Evolutionary conservation across 2,113 vertebrate species (phyloP).

Genomic region (Anhinga anhinga): DNA sequence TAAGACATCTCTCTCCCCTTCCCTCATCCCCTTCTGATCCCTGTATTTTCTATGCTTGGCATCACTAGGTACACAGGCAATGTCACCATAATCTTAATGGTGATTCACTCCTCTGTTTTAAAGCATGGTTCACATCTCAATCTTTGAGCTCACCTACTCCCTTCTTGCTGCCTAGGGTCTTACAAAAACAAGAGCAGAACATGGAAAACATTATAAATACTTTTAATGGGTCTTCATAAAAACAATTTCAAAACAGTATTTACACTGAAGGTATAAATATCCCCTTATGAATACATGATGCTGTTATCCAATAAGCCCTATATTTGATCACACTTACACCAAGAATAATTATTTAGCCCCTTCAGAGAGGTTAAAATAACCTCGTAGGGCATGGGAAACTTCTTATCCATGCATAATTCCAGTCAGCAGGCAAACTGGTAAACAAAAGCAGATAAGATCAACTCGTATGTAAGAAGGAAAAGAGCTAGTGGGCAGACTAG

Average conservation of each 20-base stretch:
- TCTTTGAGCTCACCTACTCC: neutral
- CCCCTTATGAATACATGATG: slow-evolving; percentile 1
- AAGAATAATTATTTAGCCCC: neutral
- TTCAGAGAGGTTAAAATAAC: slow-evolving; percentile 15
- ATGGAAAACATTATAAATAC: neutral
- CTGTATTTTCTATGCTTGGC: neutral
- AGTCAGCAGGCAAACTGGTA: neutral
- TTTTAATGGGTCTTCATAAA: neutral
- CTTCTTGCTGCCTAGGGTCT: neutral
- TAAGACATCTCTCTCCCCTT: neutral
- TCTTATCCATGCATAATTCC: neutral
- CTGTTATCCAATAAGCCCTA: neutral
- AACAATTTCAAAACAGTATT: neutral
- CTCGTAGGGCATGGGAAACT: neutral
- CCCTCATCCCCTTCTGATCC: neutral
- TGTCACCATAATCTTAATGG: neutral
- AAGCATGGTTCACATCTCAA: neutral
- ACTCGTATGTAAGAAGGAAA: neutral
- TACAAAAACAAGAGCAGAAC: neutral
- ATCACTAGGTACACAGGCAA: neutral
- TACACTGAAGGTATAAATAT: neutral
- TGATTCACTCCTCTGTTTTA: neutral
- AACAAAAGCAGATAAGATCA: neutral
- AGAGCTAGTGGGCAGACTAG: neutral
- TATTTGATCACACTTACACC: neutral